Percentiles rank a stretch among this genome's conserved stretches.
Evolutionary conservation across 2,113 vertebrate species (phyloP).

Genomic region (Sylvia atricapilla): DNA sequence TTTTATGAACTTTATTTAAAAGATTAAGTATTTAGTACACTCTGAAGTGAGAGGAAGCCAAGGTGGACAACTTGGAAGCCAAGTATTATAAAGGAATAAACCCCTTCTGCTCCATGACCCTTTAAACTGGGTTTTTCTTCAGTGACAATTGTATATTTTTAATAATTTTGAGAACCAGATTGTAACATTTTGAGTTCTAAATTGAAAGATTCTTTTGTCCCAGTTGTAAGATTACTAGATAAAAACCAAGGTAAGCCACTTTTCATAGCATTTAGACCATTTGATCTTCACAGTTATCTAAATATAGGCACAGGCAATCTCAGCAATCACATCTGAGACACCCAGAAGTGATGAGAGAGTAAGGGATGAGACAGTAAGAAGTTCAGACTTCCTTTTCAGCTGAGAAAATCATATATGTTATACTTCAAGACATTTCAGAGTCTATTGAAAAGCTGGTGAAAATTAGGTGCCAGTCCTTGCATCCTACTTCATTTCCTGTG

Average conservation of each 20-base stretch:
- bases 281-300: neutral
- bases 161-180: neutral
- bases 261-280: neutral
- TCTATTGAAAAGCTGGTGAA: neutral
- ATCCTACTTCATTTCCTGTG: neutral
- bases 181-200: neutral
- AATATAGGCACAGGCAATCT: neutral
- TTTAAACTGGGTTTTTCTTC: neutral
- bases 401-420: neutral
- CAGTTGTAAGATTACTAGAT: neutral
- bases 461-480: neutral
- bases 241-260: neutral
- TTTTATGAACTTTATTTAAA: neutral
- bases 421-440: neutral
- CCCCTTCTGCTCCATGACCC: accelerated
- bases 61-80: neutral
- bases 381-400: neutral
- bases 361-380: neutral
- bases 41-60: neutral
- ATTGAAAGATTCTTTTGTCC: neutral
- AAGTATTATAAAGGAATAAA: neutral
- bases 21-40: neutral
- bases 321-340: neutral
- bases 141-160: neutral
- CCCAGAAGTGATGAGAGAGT: neutral